phyloP scores from a whole-genome alignment of 2,113 vertebrate species.

The Carassius auratus region DNA sequence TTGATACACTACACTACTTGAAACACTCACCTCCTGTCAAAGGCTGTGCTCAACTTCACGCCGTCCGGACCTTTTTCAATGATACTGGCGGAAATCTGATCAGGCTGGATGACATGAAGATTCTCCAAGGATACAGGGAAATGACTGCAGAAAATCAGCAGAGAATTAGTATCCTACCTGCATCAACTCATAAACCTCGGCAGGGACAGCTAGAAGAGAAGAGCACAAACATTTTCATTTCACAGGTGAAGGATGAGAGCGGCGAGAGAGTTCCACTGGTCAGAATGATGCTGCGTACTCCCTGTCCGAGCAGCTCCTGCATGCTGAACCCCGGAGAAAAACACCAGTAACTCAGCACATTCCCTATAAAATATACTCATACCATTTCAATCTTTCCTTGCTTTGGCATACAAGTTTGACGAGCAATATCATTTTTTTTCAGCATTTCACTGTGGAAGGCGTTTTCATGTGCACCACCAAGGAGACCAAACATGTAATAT shows the following conservation, averaged over 20 bases:
- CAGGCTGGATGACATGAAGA: constrained; percentile 86
- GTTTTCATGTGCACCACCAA: constrained; percentile 61
- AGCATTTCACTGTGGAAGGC: neutral
- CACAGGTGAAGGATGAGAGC: constrained; percentile 86
- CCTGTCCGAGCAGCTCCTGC: constrained; percentile 85
- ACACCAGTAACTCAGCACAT: constrained; percentile 96
- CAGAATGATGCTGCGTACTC: constrained; percentile 86
- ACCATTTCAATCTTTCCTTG: constrained; percentile 35
- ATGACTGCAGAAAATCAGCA: constrained; percentile 64
- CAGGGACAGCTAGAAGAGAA: constrained; percentile 7
- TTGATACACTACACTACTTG: neutral
- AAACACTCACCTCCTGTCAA: constrained; percentile 81
- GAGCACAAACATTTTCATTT: constrained; percentile 94
- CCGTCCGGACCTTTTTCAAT: constrained; percentile 89
- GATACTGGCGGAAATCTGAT: constrained; percentile 92
- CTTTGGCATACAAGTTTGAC: neutral
- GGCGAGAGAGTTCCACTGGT: constrained; percentile 95
- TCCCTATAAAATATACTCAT: constrained; percentile 74
- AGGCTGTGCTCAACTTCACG: constrained; percentile 83
- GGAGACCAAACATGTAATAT: neutral
- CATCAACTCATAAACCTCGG: constrained; percentile 14
- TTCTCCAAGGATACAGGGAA: constrained; percentile 88
- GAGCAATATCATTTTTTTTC: neutral
- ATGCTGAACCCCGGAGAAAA: constrained; percentile 94
- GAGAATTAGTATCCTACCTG: neutral